Evolutionary conservation across 2,797 vertebrate species (phyloP).

Genomic region (Hozukius guyotensis): DNA sequence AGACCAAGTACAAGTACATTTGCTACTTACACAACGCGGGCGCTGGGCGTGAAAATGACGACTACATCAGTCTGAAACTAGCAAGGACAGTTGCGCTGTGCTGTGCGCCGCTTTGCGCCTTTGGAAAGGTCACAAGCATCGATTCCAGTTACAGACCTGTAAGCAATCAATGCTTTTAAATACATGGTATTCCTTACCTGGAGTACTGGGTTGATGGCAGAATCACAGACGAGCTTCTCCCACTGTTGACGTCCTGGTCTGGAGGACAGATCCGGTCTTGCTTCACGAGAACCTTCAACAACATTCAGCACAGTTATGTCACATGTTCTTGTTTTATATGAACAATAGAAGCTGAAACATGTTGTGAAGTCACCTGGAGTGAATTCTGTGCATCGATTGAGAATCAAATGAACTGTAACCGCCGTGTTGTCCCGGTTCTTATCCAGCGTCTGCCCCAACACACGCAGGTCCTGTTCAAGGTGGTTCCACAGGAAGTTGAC

Average conservation of each 20-base stretch:
- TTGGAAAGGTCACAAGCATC: not conserved
- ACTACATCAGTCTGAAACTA: too few species aligned
- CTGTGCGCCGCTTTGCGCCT: not conserved
- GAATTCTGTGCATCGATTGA: constrained; percentile 41
- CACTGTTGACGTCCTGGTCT: constrained; percentile 66
- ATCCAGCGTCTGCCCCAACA: constrained; percentile 68
- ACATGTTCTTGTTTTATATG: not conserved
- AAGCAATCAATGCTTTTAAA: not conserved
- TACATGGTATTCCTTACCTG: constrained; percentile 44
- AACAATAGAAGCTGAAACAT: not conserved
- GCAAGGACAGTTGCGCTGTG: too few species aligned
- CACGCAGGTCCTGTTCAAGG: constrained; percentile 74
- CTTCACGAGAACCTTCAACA: constrained; percentile 12
- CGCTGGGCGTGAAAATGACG: too few species aligned
- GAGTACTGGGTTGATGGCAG: constrained; percentile 68
- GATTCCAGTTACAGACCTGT: not conserved
- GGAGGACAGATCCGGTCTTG: constrained; percentile 55
- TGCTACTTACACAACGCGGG: too few species aligned
- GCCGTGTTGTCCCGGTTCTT: constrained; percentile 77
- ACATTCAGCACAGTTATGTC: not conserved
- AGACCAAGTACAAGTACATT: too few species aligned
- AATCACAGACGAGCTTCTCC: constrained; percentile 73
- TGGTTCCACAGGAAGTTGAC: constrained; percentile 76
- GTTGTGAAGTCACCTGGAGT: constrained; percentile 42
- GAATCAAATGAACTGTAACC: constrained; percentile 73